These are phyloP conservation scores for Tetragnatha montana DNA, from an alignment of 2,888 invertebrate genomes.

Conservation along the genomic window DNA sequence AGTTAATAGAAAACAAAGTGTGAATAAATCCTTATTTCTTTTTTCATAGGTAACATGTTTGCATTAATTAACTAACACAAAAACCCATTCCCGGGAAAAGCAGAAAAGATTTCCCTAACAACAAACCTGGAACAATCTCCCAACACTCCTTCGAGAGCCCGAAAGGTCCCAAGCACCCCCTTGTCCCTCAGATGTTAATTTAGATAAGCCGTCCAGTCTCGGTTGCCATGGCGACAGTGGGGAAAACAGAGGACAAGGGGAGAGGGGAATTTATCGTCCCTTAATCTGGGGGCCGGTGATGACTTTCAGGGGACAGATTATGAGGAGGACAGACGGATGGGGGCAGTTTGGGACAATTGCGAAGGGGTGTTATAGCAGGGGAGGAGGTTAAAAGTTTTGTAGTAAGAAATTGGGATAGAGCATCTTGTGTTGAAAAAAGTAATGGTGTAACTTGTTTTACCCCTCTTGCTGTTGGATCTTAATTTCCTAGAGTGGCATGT, in stretches of 20 bases:
- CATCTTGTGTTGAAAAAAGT: too few relatives aligned
- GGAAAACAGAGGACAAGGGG: neutral
- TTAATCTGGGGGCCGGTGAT: neutral
- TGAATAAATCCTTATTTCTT: too few relatives aligned
- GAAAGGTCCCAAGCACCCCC: neutral
- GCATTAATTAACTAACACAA: too few relatives aligned
- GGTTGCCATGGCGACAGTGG: slow-evolving; percentile 38
- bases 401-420: too few relatives aligned
- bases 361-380: neutral
- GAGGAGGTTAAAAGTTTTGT: neutral
- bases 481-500: too few relatives aligned
- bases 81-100: too few relatives aligned
- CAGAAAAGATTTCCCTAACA: too few relatives aligned
- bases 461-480: too few relatives aligned
- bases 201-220: slow-evolving; percentile 46
- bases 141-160: neutral
- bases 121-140: too few relatives aligned
- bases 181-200: slow-evolving; percentile 45
- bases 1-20: too few relatives aligned
- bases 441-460: too few relatives aligned
- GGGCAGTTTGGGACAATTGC: neutral
- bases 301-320: slow-evolving; percentile 1
- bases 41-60: too few relatives aligned
- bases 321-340: neutral
- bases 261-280: slow-evolving; percentile 13